These are phyloP conservation scores for Spizaetus ornatus DNA, from an alignment of 2,113 vertebrate genomes.

Conservation along the genomic window DNA sequence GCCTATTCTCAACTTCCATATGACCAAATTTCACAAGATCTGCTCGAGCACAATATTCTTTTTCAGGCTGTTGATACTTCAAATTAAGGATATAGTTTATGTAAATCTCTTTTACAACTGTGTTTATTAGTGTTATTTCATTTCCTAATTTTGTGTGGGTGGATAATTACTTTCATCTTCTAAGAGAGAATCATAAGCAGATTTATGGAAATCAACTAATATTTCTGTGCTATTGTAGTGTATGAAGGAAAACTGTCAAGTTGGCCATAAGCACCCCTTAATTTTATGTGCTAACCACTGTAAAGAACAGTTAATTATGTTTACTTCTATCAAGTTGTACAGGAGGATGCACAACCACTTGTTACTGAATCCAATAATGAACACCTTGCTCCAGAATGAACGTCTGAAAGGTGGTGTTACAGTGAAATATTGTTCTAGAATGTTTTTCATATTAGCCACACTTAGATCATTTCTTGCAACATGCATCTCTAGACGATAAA, in stretches of 20 bases:
- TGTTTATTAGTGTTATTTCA: not conserved
- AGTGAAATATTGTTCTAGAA: not conserved
- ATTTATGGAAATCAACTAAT: not conserved
- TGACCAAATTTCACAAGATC: not conserved
- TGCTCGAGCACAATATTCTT: not conserved
- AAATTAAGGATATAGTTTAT: not conserved
- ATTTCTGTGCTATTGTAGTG: not conserved
- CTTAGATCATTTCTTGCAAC: not conserved
- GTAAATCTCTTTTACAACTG: not conserved
- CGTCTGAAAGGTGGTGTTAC: not conserved
- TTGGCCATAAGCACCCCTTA: not conserved
- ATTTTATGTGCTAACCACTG: not conserved
- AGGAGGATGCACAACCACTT: not conserved
- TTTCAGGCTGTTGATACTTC: not conserved
- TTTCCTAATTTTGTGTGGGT: not conserved
- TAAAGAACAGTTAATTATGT: not conserved
- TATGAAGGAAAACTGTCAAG: not conserved
- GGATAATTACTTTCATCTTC: conserved; percentile 2
- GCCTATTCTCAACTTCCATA: not conserved
- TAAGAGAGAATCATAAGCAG: not conserved
- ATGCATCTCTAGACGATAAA: not conserved
- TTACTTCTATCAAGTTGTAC: not conserved
- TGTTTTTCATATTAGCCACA: not conserved
- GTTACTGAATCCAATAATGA: not conserved
- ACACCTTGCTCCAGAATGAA: not conserved